These are phyloP conservation scores for Falco naumanni DNA, from an alignment of 2,797 vertebrate genomes.

Conservation along the genomic window DNA sequence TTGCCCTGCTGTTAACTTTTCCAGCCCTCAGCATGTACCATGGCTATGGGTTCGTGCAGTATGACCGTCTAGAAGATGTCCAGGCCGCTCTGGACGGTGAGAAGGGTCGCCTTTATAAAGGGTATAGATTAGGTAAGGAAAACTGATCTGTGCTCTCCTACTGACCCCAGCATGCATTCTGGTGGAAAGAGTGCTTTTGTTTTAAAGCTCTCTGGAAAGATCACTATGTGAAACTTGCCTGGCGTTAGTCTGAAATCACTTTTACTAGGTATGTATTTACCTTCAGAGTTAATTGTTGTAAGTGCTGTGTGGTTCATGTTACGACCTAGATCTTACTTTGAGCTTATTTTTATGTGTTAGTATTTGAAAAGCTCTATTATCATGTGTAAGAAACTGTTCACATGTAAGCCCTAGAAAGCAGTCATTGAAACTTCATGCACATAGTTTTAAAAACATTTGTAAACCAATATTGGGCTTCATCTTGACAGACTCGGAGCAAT, in stretches of 20 bases:
- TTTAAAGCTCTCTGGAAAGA: conserved; percentile 16
- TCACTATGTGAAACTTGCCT: not conserved
- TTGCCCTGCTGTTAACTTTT: conserved; percentile 82
- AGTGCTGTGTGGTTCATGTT: not conserved
- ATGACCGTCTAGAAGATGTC: conserved; percentile 86
- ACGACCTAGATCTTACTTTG: not conserved
- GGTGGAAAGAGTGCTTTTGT: conserved; percentile 11
- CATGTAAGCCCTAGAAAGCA: not conserved
- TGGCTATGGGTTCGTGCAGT: conserved; percentile 91
- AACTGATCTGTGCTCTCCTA: conserved; percentile 45
- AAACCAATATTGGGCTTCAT: not conserved
- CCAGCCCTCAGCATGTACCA: conserved; percentile 89
- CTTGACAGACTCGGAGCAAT: not conserved
- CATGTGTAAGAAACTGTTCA: not conserved
- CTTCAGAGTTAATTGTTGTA: not conserved
- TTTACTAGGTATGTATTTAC: not conserved
- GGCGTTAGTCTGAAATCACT: not conserved
- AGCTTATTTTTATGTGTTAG: not conserved
- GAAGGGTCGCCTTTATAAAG: conserved; percentile 90
- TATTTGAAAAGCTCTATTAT: not conserved
- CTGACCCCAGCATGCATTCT: conserved; percentile 51
- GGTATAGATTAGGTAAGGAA: conserved; percentile 92
- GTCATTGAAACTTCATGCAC: not conserved
- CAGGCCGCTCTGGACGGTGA: conserved; percentile 89
- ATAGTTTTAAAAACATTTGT: not conserved